Percentiles rank a stretch among this genome's conserved stretches.
Conservation (phyloP, 2,888 invertebrate species). For the Pocota personata region DNA sequence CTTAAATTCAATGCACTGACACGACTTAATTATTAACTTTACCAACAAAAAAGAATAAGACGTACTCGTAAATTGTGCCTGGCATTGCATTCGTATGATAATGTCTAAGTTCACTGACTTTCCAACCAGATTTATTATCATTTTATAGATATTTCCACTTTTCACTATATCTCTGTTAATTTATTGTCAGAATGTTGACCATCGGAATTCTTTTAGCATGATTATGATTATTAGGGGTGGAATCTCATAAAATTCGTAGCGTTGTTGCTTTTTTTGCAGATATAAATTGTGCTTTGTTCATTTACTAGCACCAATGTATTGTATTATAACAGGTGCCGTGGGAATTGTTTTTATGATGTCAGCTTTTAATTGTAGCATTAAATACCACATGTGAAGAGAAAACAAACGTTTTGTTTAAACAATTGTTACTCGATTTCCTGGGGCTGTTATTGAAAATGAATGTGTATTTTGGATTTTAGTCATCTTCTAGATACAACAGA, state of each 20-base stretch:
- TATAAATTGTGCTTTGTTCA: background rate
- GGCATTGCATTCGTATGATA: too few species aligned
- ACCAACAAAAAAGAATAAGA: too few species aligned
- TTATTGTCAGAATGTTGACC: background rate
- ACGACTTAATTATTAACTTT: too few species aligned
- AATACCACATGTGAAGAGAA: background rate
- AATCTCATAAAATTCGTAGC: background rate
- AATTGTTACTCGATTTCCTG: background rate
- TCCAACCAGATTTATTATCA: too few species aligned
- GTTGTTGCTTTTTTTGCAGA: background rate
- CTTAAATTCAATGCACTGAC: too few species aligned
- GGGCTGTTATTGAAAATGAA: background rate
- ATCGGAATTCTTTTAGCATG: constrained; percentile 1
- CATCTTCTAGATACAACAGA: background rate
- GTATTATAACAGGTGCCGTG: background rate
- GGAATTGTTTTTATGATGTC: constrained; percentile 13
- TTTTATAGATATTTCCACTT: background rate
- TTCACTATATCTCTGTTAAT: background rate
- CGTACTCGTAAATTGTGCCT: too few species aligned
- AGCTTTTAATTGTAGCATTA: constrained; percentile 22
- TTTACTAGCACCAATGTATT: background rate
- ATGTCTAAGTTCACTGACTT: too few species aligned
- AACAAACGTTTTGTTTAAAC: constrained; percentile 7
- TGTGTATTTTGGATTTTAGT: background rate
- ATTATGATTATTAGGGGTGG: constrained; percentile 5